phyloP scores from a whole-genome alignment of 2,888 invertebrate species.

The Microplitis deprimator region DNA sequence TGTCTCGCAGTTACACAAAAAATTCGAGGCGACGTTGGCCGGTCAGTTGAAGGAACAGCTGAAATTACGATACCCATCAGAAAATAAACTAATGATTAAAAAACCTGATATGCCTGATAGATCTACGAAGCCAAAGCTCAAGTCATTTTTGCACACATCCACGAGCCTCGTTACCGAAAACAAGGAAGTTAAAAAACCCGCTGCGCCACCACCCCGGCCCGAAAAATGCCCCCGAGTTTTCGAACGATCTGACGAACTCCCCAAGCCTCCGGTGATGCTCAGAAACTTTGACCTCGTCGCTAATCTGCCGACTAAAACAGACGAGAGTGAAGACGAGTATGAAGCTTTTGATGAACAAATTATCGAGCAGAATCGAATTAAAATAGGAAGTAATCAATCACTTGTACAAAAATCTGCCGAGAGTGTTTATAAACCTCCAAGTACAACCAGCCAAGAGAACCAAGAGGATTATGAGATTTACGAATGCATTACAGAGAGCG shows the following conservation, averaged over 20 bases:
- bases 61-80: slow-evolving; percentile 47
- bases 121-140: slow-evolving; percentile 50
- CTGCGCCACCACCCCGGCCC: slow-evolving; percentile 52
- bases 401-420: slow-evolving; percentile 60
- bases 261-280: slow-evolving; percentile 55
- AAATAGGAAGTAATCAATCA: slow-evolving; percentile 61
- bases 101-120: slow-evolving; percentile 52
- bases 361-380: slow-evolving; percentile 57
- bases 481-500: slow-evolving; percentile 63
- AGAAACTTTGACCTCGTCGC: slow-evolving; percentile 64
- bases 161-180: not conserved
- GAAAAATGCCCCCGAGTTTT: slow-evolving; percentile 21
- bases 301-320: slow-evolving; percentile 61
- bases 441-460: slow-evolving; percentile 57
- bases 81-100: slow-evolving; percentile 10
- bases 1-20: slow-evolving; percentile 52
- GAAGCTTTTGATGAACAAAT: slow-evolving; percentile 63
- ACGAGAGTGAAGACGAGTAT: slow-evolving; percentile 67
- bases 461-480: slow-evolving; percentile 64
- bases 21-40: slow-evolving; percentile 53
- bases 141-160: slow-evolving; percentile 58
- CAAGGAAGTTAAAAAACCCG: slow-evolving; percentile 36
- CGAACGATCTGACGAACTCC: slow-evolving; percentile 47
- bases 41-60: slow-evolving; percentile 61
- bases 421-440: slow-evolving; percentile 62